Evolutionary conservation across 1,140 invertebrate species (phyloP).

Genomic region (Gonatopus flavifemur): DNA sequence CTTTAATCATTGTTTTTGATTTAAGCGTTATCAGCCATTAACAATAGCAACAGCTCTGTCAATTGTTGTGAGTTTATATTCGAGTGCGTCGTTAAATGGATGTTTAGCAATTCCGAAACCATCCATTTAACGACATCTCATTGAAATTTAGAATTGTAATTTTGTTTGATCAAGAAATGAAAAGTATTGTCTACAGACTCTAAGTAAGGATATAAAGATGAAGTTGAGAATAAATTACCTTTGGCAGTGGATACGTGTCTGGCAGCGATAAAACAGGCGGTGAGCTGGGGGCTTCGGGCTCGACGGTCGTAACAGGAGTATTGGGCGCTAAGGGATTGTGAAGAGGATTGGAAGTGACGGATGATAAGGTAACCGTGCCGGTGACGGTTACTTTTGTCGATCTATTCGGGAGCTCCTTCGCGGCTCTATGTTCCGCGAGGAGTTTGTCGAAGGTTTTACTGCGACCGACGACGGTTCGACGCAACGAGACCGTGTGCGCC

Average conservation of each 20-base stretch:
- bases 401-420: slow-evolving; percentile 58
- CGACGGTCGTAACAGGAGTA: slow-evolving; percentile 26
- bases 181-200: not conserved
- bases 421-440: slow-evolving; percentile 73
- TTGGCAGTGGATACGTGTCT: slow-evolving; percentile 56
- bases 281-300: slow-evolving; percentile 48
- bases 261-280: slow-evolving; percentile 55
- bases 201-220: too few relatives aligned
- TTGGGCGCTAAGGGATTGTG: slow-evolving; percentile 25
- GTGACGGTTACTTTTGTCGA: slow-evolving; percentile 41
- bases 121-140: too few relatives aligned
- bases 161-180: not conserved
- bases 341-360: slow-evolving; percentile 23
- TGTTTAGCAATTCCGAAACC: too few relatives aligned
- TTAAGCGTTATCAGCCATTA: too few relatives aligned
- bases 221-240: slow-evolving; percentile 38
- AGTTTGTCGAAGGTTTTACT: slow-evolving; percentile 79
- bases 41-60: too few relatives aligned
- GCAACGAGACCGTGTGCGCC: slow-evolving; percentile 75
- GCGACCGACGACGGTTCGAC: slow-evolving; percentile 72
- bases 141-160: too few relatives aligned
- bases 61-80: too few relatives aligned
- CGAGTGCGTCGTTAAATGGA: too few relatives aligned
- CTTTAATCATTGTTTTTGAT: too few relatives aligned
- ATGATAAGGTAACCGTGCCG: slow-evolving; percentile 36